Conservation (phyloP, 2,797 vertebrate genomes). For the Cetoscarus ocellatus region DNA sequence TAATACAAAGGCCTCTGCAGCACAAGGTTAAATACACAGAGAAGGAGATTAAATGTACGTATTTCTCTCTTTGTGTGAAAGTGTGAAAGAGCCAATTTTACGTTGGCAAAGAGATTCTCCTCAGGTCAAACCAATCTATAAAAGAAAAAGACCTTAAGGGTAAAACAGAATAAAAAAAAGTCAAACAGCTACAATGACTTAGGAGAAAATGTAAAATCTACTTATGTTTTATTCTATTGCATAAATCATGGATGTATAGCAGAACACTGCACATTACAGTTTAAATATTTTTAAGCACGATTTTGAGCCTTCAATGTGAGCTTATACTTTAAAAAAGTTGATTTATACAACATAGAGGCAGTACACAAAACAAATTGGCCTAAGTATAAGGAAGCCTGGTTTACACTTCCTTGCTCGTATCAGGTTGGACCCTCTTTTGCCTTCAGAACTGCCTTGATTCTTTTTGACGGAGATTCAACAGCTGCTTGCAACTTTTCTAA, state of each 20-base stretch:
- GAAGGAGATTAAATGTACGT: conserved; percentile 6
- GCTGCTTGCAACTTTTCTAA: no score
- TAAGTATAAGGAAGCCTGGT: no score
- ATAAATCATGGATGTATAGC: not conserved
- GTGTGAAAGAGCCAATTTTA: not conserved
- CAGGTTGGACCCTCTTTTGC: no score
- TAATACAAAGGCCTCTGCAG: not conserved
- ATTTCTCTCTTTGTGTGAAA: conserved; percentile 1
- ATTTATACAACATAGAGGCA: no score
- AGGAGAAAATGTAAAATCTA: not conserved
- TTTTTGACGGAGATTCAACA: no score
- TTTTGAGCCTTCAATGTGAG: no score
- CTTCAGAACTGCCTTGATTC: no score
- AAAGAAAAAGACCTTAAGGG: not conserved
- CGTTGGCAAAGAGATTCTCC: not conserved
- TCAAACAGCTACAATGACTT: not conserved
- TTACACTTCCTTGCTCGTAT: no score
- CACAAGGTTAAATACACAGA: conserved; percentile 8
- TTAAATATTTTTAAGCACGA: no score
- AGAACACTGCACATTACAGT: not conserved
- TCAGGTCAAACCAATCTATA: not conserved
- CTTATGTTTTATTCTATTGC: not conserved
- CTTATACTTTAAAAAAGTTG: no score
- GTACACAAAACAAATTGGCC: no score
- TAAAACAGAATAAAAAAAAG: not conserved